These are phyloP conservation scores for Botia kubotai DNA, from an alignment of 2,797 vertebrate genomes.

Conservation along the genomic window DNA sequence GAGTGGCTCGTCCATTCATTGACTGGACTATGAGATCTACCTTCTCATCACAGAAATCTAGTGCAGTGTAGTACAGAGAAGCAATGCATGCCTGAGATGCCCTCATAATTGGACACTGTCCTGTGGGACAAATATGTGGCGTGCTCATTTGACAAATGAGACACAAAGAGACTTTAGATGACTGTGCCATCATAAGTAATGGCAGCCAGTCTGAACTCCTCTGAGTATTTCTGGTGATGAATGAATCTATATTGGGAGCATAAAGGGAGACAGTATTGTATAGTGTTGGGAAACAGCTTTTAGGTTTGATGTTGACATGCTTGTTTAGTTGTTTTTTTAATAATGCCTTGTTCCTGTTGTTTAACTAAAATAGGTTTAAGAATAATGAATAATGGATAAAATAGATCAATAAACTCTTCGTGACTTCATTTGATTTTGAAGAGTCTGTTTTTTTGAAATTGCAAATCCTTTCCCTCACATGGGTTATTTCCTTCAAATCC, in stretches of 20 bases:
- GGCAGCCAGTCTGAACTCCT: not conserved
- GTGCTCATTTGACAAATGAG: slow-evolving; percentile 35
- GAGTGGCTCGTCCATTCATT: slow-evolving; percentile 21
- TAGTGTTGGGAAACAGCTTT: not conserved
- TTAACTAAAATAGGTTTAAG: no score
- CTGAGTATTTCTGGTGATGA: slow-evolving; percentile 13
- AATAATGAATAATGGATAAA: no score
- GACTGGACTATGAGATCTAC: slow-evolving; percentile 22
- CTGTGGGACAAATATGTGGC: slow-evolving; percentile 29
- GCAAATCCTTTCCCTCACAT: not conserved
- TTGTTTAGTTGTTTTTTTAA: no score
- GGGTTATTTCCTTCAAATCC: not conserved
- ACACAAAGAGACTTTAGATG: slow-evolving; percentile 39
- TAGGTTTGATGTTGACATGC: no score
- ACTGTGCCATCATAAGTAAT: slow-evolving; percentile 41
- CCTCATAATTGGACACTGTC: slow-evolving; percentile 41
- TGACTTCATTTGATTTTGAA: not conserved
- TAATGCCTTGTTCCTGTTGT: no score
- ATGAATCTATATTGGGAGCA: slow-evolving; percentile 1
- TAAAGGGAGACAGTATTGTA: not conserved
- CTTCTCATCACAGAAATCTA: slow-evolving; percentile 22
- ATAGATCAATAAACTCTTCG: no score
- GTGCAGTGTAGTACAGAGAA: slow-evolving; percentile 19
- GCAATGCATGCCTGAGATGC: slow-evolving; percentile 42
- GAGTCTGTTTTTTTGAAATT: not conserved